Base-by-base conservation (phyloP, 2,113 vertebrate species). In the Pongo abelii region DNA sequence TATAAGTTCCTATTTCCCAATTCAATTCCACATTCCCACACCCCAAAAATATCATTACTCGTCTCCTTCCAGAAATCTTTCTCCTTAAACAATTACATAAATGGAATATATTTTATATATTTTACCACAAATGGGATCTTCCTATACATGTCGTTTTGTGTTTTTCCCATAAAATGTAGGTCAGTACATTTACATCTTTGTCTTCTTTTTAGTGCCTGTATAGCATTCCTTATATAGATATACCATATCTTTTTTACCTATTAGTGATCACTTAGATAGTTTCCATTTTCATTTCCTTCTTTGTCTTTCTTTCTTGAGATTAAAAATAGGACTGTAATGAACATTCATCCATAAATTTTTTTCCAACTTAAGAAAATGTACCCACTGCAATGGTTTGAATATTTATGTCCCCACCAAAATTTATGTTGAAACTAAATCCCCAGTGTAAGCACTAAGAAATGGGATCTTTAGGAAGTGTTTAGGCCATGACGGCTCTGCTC, bases 201-300 rank as follows among this genome's bases (percentile, higher is more conserved):
- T 80, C 84, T 96, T 96, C 46, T 59, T 81, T 92, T 81, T 86
- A 88, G 55, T 75, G 23, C 48, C 46, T 84, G 16, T 38, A 74
- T 38, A 43, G 22, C 38, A 84, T 93, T 74, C 25, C 59, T 79
- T 38, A 64, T 40, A 95, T 22, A 43, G 20, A 93, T 14, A 11
- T 32, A 83, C 30, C 27, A 40, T 8, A 48, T 70, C 43, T 75
- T 88, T 88, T 87, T 95, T 84, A 96, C 23, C 48, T 94, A 50
- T 72, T 79, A 91, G 59, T 72, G 25, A 88, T 74, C 8, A 81
- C 30, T 48, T 74, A 86, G 4, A 3, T 50, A 91, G 59, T n/a
- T 90, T 80, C 38, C 46, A 78, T 74, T 92, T 80, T 79, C 61
- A 50, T 40, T 27, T 93, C 16, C 12, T 43, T 38, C 20, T 67